Percentiles rank a stretch among this genome's conserved stretches.
phyloP scores from a whole-genome alignment of 2,888 invertebrate genomes.

The Drosophila neutralis region DNA sequence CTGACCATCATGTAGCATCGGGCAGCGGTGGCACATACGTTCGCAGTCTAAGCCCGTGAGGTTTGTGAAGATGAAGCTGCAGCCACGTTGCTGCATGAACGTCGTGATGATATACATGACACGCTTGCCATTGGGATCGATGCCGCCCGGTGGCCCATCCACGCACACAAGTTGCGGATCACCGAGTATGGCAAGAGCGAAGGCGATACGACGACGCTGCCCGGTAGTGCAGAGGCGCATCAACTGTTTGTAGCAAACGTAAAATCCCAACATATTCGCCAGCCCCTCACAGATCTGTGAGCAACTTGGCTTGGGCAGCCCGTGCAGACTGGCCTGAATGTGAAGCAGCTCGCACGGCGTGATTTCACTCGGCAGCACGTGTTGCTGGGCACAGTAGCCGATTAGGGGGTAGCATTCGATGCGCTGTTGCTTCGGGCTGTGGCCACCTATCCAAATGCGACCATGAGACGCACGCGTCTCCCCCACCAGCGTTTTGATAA shows the following conservation, averaged over 20 bases:
- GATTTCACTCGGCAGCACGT: constrained; percentile 29
- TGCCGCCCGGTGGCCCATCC: constrained; percentile 55
- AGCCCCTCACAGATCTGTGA: constrained; percentile 36
- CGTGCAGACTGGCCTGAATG: constrained; percentile 49
- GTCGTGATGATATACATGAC: constrained; percentile 83
- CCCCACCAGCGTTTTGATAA: constrained; percentile 49
- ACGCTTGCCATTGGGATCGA: constrained; percentile 61
- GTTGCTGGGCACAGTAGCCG: constrained; percentile 62
- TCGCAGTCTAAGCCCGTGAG: constrained; percentile 86
- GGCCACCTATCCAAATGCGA: constrained; percentile 51
- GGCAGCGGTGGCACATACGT: constrained; percentile 46
- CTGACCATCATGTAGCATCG: constrained; percentile 46
- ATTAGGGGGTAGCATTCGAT: constrained; percentile 41
- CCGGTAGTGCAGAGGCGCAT: constrained; percentile 50
- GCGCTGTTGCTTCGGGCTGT: constrained; percentile 20
- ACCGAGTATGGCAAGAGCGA: constrained; percentile 60
- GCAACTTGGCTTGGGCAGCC: constrained; percentile 16
- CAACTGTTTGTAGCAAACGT: constrained; percentile 29
- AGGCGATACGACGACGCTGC: constrained; percentile 49
- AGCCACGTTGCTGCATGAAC: constrained; percentile 50
- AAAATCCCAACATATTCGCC: constrained; percentile 60
- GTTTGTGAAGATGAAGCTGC: constrained; percentile 55
- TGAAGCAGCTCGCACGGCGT: constrained; percentile 59
- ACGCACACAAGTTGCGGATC: constrained; percentile 56
- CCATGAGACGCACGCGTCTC: constrained; percentile 40